These are phyloP conservation scores for Drosophila atripex DNA, from an alignment of 2,888 invertebrate species.

Conservation along the genomic window DNA sequence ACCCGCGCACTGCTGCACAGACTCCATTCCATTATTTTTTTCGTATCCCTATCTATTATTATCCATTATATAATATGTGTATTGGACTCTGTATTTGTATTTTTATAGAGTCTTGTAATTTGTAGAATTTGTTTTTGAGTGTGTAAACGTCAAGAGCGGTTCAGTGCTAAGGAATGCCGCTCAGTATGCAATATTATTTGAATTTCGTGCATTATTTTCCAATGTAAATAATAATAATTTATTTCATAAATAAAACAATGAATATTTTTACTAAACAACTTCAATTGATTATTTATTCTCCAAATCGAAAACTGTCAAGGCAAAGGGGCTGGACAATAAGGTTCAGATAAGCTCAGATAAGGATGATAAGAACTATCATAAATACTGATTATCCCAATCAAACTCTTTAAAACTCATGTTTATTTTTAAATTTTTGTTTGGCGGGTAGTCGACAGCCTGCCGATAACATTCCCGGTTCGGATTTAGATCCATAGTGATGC, in stretches of 20 bases:
- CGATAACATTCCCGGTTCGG: not conserved
- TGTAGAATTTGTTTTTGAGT: constrained; percentile 66
- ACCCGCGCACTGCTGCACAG: constrained; percentile 28
- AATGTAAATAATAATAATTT: constrained; percentile 79
- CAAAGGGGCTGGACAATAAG: too few species aligned
- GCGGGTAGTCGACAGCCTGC: not conserved
- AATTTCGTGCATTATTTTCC: constrained; percentile 77
- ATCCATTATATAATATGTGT: constrained; percentile 16
- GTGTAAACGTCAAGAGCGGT: constrained; percentile 45
- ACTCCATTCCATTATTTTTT: constrained; percentile 22
- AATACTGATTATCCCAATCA: not conserved
- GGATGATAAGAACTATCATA: not conserved
- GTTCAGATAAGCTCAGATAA: too few species aligned
- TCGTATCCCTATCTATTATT: constrained; percentile 11
- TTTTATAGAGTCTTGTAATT: constrained; percentile 45
- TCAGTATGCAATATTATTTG: constrained; percentile 74
- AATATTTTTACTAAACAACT: constrained; percentile 66
- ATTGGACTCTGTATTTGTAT: constrained; percentile 40
- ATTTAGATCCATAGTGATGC: not conserved
- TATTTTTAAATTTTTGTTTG: not conserved
- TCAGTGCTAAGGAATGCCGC: constrained; percentile 40
- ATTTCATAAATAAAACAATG: constrained; percentile 76
- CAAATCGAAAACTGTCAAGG: too few species aligned
- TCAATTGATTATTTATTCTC: not conserved
- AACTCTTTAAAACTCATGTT: not conserved